Conservation (phyloP, 2,888 invertebrate genomes). For the Synanthedon myopaeformis region DNA sequence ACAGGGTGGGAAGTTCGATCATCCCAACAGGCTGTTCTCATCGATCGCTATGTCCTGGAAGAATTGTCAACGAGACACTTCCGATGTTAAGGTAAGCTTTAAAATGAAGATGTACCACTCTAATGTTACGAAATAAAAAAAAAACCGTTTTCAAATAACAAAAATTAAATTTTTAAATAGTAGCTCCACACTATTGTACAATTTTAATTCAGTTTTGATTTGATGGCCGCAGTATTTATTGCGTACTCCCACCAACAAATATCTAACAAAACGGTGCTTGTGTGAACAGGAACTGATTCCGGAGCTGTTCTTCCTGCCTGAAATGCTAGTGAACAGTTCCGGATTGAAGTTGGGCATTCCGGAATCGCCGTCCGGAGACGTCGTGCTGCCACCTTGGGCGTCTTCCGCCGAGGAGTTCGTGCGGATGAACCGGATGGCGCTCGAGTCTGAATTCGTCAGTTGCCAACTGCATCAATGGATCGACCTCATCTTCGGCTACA, state of each 20-base stretch:
- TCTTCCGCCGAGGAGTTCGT: constrained; percentile 98
- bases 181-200: no score
- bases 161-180: no score
- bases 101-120: background rate
- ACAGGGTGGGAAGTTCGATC: constrained; percentile 99
- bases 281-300: constrained; percentile 89
- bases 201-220: no score
- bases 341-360: constrained; percentile 88
- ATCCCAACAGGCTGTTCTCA: constrained; percentile 96
- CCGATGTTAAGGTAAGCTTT: constrained; percentile 89
- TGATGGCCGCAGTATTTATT: no score
- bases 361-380: constrained; percentile 87
- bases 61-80: constrained; percentile 98
- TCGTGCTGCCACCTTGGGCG: constrained; percentile 97
- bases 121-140: no score
- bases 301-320: constrained; percentile 98
- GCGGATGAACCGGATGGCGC: constrained; percentile 96
- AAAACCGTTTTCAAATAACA: no score
- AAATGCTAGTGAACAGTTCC: constrained; percentile 93
- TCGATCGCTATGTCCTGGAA: constrained; percentile 97
- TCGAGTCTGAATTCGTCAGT: constrained; percentile 99
- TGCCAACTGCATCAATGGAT: constrained; percentile 99
- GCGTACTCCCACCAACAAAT: no score
- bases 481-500: constrained; percentile 99
- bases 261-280: background rate